phyloP scores from a whole-genome alignment of 2,113 vertebrate species.

The Pseudopipra pipra region DNA sequence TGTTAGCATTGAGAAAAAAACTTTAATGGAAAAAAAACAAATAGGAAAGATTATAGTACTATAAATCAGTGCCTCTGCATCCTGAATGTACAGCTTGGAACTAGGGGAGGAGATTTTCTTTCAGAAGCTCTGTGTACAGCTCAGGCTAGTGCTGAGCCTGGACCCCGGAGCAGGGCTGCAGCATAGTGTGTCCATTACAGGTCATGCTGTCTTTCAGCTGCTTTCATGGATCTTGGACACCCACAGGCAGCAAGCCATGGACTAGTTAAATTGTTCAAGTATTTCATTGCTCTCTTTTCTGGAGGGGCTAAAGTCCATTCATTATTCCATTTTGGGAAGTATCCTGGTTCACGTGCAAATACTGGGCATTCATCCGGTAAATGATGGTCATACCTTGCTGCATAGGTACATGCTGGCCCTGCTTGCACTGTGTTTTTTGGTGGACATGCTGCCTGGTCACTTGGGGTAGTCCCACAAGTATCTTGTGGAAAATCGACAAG shows the following conservation, averaged over 20 bases:
- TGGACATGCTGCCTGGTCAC: neutral
- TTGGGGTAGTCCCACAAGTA: neutral
- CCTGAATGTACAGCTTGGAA: neutral
- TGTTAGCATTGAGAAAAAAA: neutral
- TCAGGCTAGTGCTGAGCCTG: neutral
- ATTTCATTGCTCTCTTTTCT: neutral
- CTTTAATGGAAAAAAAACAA: neutral
- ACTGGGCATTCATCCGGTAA: neutral
- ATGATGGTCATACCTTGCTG: neutral
- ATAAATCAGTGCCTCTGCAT: neutral
- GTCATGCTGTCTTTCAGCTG: neutral
- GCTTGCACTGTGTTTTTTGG: neutral
- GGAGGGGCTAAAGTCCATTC: neutral
- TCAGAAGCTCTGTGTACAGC: neutral
- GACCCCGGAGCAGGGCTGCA: neutral
- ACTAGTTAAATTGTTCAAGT: neutral
- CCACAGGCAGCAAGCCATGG: neutral
- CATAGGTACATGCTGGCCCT: neutral
- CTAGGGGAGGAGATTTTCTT: neutral
- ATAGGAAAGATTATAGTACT: neutral
- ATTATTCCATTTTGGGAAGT: neutral
- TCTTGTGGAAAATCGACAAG: neutral
- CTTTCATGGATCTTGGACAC: neutral
- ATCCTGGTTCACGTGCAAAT: rapidly evolving
- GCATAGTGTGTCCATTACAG: neutral